Evolutionary conservation across 2,888 invertebrate species (phyloP), one percentile per base, ranked within the genome.

Genomic region (Macaria liturata): DNA sequence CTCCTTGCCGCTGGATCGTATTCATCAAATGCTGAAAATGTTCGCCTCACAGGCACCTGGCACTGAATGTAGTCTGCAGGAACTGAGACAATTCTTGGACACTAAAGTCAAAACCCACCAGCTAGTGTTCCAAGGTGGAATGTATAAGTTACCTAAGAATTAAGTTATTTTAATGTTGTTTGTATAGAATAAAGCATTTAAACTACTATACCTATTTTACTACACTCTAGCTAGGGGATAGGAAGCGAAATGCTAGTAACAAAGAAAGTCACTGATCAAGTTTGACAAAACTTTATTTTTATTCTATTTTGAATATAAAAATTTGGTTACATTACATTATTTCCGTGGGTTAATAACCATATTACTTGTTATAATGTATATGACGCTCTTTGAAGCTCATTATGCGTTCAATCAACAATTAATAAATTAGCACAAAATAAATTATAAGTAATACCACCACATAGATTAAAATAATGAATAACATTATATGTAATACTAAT

Each of bases 1-100:
- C 74, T 97, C 96, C 0, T 92, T 98, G 78, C 96, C 98, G 0
- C 88, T 98, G 65, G 98, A 98, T 70, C 93, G 98, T 54, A 98
- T 99, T 71, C 98, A 98, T 84, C 97, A 98, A 79, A 98, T 98
- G 98, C 84, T 99, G 61, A 97, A 98, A 82, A 97, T 98, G 95
- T 99, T 99, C 91, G 98, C 98, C 1, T 97, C 98, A 40, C 97
- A 98, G 88, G 98, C 97, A 7, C 96, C 97, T 0, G 95, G 96
- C 0, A 95, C 96, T 9, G 98, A 98, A 78, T 98, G 98, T 76
- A 97, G 96, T 68, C 90, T 97, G 54, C 96, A 96, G 62, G 98
- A 98, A 82, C 89, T 99, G 32, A 94, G 97, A 74, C 95, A 95
- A 74, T 98, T 98, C 83, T 92, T 99, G 37, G 98, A 98, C 80